Evolutionary conservation across 2,797 vertebrate species (phyloP).

Genomic region (Sebastes goodei): DNA sequence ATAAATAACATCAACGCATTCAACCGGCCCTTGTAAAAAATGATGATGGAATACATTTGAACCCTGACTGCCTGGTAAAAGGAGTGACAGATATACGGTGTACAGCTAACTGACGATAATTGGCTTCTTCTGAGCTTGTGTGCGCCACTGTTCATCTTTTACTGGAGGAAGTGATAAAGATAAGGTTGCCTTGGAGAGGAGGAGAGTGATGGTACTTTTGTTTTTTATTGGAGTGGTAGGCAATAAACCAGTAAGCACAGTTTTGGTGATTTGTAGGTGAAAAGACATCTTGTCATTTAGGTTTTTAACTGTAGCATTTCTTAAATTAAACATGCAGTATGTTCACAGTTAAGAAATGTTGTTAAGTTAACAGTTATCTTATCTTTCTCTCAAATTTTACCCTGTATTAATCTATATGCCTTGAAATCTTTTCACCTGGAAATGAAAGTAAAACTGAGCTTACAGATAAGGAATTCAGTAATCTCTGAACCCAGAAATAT

Average conservation of each 20-base stretch:
- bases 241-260: neutral
- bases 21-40: conserved; percentile 69
- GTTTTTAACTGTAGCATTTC: neutral
- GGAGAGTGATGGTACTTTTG: conserved; percentile 10
- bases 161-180: conserved; percentile 39
- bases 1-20: conserved; percentile 77
- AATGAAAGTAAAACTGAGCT: neutral
- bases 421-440: neutral
- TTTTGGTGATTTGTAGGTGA: neutral
- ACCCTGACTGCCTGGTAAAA: conserved; percentile 71
- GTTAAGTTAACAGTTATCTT: neutral
- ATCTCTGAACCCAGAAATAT: no score
- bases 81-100: conserved; percentile 65
- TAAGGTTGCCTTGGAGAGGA: conserved; percentile 21
- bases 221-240: neutral
- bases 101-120: conserved; percentile 71
- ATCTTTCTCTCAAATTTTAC: neutral
- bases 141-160: conserved; percentile 29
- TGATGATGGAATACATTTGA: conserved; percentile 72
- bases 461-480: neutral
- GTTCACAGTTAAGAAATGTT: neutral
- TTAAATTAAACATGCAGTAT: neutral
- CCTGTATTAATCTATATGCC: neutral
- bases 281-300: neutral
- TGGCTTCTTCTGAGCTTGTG: conserved; percentile 39